Base-by-base conservation (phyloP, 2,113 vertebrate genomes). In the Lamprotornis superbus region DNA sequence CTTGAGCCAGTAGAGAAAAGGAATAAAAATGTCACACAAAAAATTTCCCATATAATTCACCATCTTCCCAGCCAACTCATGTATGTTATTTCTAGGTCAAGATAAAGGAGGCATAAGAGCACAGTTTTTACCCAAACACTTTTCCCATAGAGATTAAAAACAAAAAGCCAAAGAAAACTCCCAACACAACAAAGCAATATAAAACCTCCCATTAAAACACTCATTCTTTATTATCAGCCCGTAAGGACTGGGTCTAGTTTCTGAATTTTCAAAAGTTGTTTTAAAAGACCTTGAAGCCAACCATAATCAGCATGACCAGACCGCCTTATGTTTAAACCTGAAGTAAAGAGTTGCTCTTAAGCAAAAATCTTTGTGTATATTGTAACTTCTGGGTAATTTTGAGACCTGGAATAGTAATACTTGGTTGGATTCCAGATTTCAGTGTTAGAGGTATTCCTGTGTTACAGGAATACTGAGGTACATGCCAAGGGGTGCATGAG, bases 51-150 rank as follows among this genome's bases (percentile, higher is more conserved):
- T 2, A 12, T 63, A 89, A 52, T 63, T 71, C 56, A 37, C 24
- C 14, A 7, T 44, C 22, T 74, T 87, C 22, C 52, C 39, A 61
- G 17, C 5, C n/a, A 89, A 35, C 4, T 53, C 0, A 0, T 30
- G 6, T 46, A 42, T 2, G 4, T 49, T 69, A 78, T 65, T 84
- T 79, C 49, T 64, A 2, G 33, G 12, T 59, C 19, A 68, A 64
- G 94, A 86, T 31, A 63, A 87, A 49, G 11, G 21, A 59, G 71
- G 11, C 33, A 31, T 17, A 13, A 67, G 8, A 67, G 12, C 12
- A 76, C 4, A 50, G 4, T 20, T 87, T 94, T 75, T n/a, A 53
- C 5, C 10, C 17, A 3, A 49, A 85, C 23, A 5, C 6, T 39
- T 50, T 64, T 53, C 50, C 4, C 47, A 5, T 12, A 59, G 23